A percentile compares a stretch with the other conserved stretches of the same genome.
Evolutionary conservation across 2,113 vertebrate genomes (phyloP).

Genomic region (Orthonyx spaldingii): DNA sequence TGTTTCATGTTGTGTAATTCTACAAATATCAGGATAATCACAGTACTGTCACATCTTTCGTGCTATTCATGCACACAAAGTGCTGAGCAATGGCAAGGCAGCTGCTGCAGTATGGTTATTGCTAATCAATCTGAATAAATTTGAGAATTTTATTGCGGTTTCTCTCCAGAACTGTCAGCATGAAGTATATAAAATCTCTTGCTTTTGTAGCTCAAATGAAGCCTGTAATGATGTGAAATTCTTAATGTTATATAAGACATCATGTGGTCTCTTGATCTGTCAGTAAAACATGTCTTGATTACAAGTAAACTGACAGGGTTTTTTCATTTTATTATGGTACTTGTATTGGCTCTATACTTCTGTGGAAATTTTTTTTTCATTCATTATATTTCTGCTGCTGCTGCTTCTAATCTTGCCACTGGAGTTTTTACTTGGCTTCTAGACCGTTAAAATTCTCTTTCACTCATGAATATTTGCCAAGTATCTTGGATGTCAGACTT

Average conservation of each 20-base stretch:
- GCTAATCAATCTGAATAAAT: not conserved
- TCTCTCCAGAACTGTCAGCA: not conserved
- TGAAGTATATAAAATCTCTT: not conserved
- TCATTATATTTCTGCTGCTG: not conserved
- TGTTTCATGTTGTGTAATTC: not conserved
- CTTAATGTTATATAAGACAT: not conserved
- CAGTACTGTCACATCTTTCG: not conserved
- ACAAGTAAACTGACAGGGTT: not conserved
- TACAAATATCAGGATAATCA: not conserved
- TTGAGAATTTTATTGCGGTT: not conserved
- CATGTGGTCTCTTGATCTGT: not conserved
- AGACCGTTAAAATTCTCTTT: not conserved
- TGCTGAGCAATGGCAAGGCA: not conserved
- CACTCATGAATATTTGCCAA: not conserved
- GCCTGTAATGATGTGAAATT: not conserved
- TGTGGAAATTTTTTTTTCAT: not conserved
- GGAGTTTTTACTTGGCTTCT: not conserved
- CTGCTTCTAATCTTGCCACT: not conserved
- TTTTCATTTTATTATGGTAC: not conserved
- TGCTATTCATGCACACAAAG: not conserved
- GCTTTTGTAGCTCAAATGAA: not conserved
- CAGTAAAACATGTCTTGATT: not conserved
- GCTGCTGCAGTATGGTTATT: not conserved
- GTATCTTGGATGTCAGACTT: not conserved
- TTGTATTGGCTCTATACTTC: not conserved